Base-by-base conservation (phyloP, 2,113 vertebrate genomes). In the Chaenocephalus aceratus region DNA sequence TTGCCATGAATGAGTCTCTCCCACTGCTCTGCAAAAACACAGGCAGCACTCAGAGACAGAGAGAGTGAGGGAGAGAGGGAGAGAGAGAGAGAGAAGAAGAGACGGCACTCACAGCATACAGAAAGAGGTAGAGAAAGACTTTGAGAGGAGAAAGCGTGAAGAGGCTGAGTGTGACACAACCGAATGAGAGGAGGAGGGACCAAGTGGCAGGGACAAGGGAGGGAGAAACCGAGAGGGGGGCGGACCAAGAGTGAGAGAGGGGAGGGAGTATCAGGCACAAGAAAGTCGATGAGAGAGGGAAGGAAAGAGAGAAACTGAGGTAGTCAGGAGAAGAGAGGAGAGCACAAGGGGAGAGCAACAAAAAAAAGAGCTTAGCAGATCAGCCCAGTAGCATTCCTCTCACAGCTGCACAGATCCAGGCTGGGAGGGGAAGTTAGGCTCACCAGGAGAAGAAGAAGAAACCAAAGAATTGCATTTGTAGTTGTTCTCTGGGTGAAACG, bases 111-210 rank as follows among this genome's bases (percentile, higher is more conserved):
- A 80, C 80, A 86, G 90, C 89, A 92, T 91, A 92, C 89, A 91
- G 89, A 92, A 82, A 92, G 87, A 90, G 88, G 80, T 77, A 86
- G 80, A 89, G 86, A 91, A 89, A 86, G 87, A 88, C 82, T 91
- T 85, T 72, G 85, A 84, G 84, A 69, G 84, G 83, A 73, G 82
- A 82, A 78, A 82, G 79, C 67, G 54, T 80, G 84, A 81, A 84
- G 85, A 84, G 82, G 72, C 83, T 84, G 82, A 90, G 86, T 85
- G 85, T 87, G 82, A 89, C 68, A 83, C 69, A 62, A 59, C 63
- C 77, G 54, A 91, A 79, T 77, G 79, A 75, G 89, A 86, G 76
- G 86, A 83, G 82, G 81, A 81, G 60, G 70, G 83, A 86, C 74
- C 3, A 36, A 84, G 79, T 30, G 57, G 80, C 44, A 77, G 71